Evolutionary conservation across 1,140 invertebrate species (phyloP).

Genomic region (Pseudomyrmex sp.): DNA sequence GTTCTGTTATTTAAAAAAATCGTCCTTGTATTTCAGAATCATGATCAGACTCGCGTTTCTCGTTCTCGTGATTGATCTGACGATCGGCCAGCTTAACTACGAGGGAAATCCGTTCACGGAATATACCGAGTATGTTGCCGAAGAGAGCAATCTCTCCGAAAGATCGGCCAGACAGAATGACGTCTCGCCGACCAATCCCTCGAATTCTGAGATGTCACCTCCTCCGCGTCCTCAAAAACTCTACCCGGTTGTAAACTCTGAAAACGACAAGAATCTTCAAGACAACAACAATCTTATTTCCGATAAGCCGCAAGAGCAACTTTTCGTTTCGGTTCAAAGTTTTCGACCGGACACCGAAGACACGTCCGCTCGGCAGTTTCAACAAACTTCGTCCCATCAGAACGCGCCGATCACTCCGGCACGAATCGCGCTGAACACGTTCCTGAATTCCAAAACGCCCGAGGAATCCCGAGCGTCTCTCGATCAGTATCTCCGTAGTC

Average conservation of each 20-base stretch:
- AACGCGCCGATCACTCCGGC: constrained; percentile 9
- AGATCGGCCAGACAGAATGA: constrained; percentile 51
- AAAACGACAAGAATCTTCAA: not conserved
- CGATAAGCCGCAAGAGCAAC: not conserved
- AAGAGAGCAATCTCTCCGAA: constrained; percentile 75
- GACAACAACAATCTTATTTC: constrained; percentile 1
- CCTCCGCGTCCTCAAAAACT: constrained; percentile 23
- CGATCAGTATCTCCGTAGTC: constrained; percentile 76
- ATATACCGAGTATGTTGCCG: constrained; percentile 80
- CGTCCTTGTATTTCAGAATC: constrained; percentile 60
- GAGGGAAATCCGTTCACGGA: constrained; percentile 82
- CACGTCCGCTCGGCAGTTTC: constrained; percentile 13
- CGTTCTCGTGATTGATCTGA: constrained; percentile 52
- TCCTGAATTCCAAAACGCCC: constrained; percentile 79
- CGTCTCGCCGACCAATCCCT: constrained; percentile 7
- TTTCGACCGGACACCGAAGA: not conserved
- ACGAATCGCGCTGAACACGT: constrained; percentile 53
- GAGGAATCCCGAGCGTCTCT: constrained; percentile 79
- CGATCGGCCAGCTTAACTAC: constrained; percentile 79
- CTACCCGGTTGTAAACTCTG: constrained; percentile 8
- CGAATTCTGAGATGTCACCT: not conserved
- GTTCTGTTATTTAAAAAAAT: not conserved
- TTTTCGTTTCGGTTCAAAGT: not conserved
- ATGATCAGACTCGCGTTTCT: constrained; percentile 65
- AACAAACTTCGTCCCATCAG: not conserved